A percentile compares a stretch with the other conserved stretches of the same genome.
These are phyloP conservation scores for Mesaphorura yosii DNA, from an alignment of 1,140 invertebrate species.

Conservation along the genomic window DNA sequence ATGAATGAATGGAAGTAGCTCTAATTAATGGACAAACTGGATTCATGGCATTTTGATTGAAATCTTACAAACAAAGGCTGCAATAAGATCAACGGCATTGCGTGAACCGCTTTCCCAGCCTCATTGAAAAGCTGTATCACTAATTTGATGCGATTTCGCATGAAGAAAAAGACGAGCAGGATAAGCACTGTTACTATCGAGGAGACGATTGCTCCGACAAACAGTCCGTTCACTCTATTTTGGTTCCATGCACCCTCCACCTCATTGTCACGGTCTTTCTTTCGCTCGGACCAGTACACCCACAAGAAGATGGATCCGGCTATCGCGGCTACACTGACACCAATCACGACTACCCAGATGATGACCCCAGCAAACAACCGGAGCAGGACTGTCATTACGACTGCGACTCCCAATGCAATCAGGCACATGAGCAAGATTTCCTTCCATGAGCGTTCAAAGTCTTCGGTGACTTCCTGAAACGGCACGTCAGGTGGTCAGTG, in stretches of 20 bases:
- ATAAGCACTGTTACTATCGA: constrained; percentile 51
- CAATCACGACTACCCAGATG: constrained; percentile 54
- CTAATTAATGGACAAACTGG: background rate
- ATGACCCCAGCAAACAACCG: constrained; percentile 50
- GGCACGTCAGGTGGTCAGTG: constrained; percentile 6
- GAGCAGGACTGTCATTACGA: constrained; percentile 49
- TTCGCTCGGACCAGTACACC: constrained; percentile 39
- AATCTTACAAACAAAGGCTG: constrained; percentile 54
- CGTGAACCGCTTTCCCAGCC: constrained; percentile 56
- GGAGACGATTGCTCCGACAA: constrained; percentile 46
- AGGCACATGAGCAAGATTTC: constrained; percentile 50
- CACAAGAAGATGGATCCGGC: constrained; percentile 53
- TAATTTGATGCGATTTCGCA: constrained; percentile 57
- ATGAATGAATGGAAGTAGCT: constrained; percentile 26
- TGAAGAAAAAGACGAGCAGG: constrained; percentile 53
- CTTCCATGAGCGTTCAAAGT: constrained; percentile 48
- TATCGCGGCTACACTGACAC: constrained; percentile 46
- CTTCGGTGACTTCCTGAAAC: constrained; percentile 45
- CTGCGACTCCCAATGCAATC: constrained; percentile 47
- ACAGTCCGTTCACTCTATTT: constrained; percentile 35
- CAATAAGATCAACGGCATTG: constrained; percentile 60
- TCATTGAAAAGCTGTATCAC: constrained; percentile 61
- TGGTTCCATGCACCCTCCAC: constrained; percentile 21
- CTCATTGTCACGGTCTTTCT: constrained; percentile 31
- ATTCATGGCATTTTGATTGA: background rate